A percentile compares a stretch with the other conserved stretches of the same genome.
Evolutionary conservation across 2,888 invertebrate genomes (phyloP).

Genomic region (Megamerina dolium): DNA sequence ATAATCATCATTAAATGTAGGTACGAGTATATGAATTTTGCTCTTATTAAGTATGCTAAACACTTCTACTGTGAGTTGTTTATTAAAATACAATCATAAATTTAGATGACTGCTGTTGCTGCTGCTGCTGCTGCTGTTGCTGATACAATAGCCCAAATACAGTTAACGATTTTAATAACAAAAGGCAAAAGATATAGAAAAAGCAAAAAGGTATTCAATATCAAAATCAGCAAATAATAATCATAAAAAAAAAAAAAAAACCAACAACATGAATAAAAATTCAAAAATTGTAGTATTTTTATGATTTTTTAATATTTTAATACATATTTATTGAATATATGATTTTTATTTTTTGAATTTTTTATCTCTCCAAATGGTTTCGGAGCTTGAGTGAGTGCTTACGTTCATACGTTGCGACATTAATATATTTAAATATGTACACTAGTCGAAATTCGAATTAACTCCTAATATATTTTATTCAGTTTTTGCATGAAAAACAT

Average conservation of each 20-base stretch:
- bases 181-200: background rate
- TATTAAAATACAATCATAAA: slow-evolving; percentile 9
- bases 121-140: background rate
- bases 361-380: too few species aligned
- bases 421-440: too few species aligned
- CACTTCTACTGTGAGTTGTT: slow-evolving; percentile 8
- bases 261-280: background rate
- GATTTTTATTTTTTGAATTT: slow-evolving; percentile 1
- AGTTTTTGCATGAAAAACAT: too few species aligned
- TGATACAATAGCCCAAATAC: too few species aligned
- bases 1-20: too few species aligned
- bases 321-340: background rate
- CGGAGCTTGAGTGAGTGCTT: too few species aligned
- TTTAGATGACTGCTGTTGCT: background rate
- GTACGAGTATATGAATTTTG: background rate
- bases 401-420: too few species aligned
- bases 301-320: background rate
- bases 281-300: background rate
- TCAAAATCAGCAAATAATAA: too few species aligned
- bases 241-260: slow-evolving; percentile 1
- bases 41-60: slow-evolving; percentile 10
- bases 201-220: background rate
- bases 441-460: too few species aligned
- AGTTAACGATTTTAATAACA: background rate
- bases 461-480: too few species aligned